Evolutionary conservation across 2,797 vertebrate species (phyloP).

Genomic region (Loriculus beryllinus): DNA sequence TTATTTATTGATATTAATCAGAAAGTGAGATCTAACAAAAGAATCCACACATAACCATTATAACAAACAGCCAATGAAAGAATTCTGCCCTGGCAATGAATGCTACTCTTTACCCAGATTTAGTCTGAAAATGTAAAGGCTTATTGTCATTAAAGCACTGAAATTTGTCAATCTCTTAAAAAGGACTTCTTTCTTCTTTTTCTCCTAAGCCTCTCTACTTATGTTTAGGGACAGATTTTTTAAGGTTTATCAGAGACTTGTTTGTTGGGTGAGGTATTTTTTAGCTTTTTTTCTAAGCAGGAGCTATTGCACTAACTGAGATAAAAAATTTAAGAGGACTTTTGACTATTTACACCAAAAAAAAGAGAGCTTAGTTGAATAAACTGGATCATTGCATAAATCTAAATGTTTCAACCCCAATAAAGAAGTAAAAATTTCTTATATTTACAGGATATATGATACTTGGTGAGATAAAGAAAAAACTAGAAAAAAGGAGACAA

Average conservation of each 20-base stretch:
- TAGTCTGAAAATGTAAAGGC: neutral
- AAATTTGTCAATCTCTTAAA: neutral
- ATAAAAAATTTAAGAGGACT: neutral
- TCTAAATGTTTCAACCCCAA: neutral
- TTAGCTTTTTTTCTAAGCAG: neutral
- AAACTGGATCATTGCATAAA: neutral
- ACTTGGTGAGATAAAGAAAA: neutral
- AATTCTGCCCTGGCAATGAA: neutral
- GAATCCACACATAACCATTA: neutral
- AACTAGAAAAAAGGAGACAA: constrained; percentile 13
- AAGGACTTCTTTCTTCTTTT: neutral
- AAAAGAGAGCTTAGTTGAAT: neutral
- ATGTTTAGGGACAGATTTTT: neutral
- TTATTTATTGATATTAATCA: neutral
- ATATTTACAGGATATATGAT: neutral
- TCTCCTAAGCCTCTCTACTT: neutral
- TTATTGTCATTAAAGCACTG: neutral
- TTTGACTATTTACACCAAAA: neutral
- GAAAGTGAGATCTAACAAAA: neutral
- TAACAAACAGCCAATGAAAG: neutral
- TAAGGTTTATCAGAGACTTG: neutral
- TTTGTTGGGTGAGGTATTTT: neutral
- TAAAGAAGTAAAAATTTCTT: neutral
- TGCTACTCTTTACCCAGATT: neutral
- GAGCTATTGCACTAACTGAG: neutral